A percentile compares a stretch with the other conserved stretches of the same genome.
Evolutionary conservation across 2,113 vertebrate species (phyloP).

Genomic region (Ceratotherium simum): DNA sequence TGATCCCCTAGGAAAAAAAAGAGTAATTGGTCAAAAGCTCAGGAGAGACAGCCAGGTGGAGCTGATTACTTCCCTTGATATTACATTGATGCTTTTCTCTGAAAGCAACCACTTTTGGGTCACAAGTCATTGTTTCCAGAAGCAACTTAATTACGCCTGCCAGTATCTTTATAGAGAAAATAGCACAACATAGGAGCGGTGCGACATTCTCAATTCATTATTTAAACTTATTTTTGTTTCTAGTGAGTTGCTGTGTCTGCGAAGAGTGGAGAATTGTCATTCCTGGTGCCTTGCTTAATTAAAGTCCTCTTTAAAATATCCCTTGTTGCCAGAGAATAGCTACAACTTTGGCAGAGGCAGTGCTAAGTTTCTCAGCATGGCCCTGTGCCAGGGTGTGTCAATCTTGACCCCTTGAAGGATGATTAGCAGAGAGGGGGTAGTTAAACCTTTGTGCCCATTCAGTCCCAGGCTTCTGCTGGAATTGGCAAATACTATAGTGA

Average conservation of each 20-base stretch:
- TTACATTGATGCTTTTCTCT: conserved; percentile 69
- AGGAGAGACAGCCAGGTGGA: conserved; percentile 60
- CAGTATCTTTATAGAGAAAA: conserved; percentile 34
- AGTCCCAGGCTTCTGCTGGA: conserved; percentile 42
- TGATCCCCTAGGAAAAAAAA: conserved; percentile 60
- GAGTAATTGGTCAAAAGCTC: conserved; percentile 61
- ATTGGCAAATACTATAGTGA: conserved; percentile 31
- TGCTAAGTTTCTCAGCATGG: not conserved
- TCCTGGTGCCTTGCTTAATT: conserved; percentile 62
- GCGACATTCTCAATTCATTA: not conserved
- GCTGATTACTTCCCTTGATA: conserved; percentile 60
- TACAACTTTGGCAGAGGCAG: conserved; percentile 57
- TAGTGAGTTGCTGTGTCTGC: not conserved
- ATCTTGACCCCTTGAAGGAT: conserved; percentile 46
- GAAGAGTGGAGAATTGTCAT: conserved; percentile 49
- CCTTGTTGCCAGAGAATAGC: conserved; percentile 47
- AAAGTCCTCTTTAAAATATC: conserved; percentile 57
- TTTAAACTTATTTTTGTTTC: conserved; percentile 46
- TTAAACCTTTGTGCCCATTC: conserved; percentile 16
- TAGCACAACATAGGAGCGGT: not conserved
- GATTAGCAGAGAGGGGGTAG: conserved; percentile 47
- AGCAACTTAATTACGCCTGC: conserved; percentile 60
- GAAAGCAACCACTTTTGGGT: conserved; percentile 29
- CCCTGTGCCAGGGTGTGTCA: not conserved
- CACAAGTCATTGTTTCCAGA: conserved; percentile 56